Evolutionary conservation across 2,888 invertebrate species (phyloP).

Genomic region (Acheta domesticus): DNA sequence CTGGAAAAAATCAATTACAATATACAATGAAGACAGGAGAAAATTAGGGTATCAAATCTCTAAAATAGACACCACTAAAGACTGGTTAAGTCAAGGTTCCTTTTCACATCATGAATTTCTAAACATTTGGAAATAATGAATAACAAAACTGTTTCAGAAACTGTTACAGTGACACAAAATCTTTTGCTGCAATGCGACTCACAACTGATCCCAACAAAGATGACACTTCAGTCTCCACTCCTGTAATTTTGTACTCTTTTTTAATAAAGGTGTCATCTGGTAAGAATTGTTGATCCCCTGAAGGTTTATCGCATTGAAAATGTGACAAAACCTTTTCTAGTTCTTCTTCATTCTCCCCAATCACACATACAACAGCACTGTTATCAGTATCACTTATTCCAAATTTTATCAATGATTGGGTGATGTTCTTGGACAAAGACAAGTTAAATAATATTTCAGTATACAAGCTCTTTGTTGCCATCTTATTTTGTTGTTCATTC

Average conservation of each 20-base stretch:
- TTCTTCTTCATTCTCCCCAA: constrained; percentile 45
- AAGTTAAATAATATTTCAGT: constrained; percentile 67
- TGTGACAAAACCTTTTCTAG: constrained; percentile 47
- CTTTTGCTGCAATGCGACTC: constrained; percentile 65
- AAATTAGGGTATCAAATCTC: too few relatives aligned
- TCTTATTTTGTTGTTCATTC: constrained; percentile 49
- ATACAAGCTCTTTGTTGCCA: constrained; percentile 60
- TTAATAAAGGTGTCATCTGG: constrained; percentile 54
- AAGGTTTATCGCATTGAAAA: constrained; percentile 56
- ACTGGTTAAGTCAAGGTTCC: too few relatives aligned
- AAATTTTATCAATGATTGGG: constrained; percentile 63
- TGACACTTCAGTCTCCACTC: constrained; percentile 49
- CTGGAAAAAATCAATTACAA: too few relatives aligned
- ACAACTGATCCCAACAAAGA: constrained; percentile 58
- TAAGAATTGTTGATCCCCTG: constrained; percentile 50
- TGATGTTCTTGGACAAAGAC: constrained; percentile 66
- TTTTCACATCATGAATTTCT: too few relatives aligned
- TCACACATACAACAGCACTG: constrained; percentile 50
- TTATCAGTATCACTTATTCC: constrained; percentile 55
- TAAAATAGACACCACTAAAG: too few relatives aligned
- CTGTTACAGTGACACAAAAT: constrained; percentile 48
- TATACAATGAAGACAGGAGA: too few relatives aligned
- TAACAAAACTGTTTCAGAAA: too few relatives aligned
- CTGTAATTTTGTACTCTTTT: constrained; percentile 59
- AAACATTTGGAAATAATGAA: too few relatives aligned